Conservation (phyloP, 2,113 vertebrate species). For the Recurvirostra avosetta region DNA sequence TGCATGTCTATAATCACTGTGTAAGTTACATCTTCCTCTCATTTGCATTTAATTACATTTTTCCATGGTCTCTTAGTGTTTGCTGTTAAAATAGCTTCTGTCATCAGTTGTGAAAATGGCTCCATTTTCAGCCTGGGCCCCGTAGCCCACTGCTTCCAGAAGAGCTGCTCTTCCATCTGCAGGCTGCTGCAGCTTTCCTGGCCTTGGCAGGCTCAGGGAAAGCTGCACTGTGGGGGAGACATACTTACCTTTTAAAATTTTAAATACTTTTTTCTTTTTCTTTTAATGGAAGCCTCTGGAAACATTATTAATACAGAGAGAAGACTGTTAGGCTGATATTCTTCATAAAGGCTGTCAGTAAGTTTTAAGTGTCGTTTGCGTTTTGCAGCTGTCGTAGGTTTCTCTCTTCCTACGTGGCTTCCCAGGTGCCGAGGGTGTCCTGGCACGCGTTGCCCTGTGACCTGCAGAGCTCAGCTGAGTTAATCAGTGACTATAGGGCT, state of each 20-base stretch:
- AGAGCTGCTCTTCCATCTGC: not conserved
- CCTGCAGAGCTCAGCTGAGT: not conserved
- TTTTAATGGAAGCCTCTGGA: not conserved
- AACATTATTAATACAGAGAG: not conserved
- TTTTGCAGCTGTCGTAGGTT: not conserved
- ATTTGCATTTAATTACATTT: not conserved
- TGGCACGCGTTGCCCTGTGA: rapidly evolving
- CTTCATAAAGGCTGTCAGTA: not conserved
- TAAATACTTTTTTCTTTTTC: not conserved
- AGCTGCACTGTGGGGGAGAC: too few species aligned
- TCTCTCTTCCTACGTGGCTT: not conserved
- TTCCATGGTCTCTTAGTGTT: not conserved
- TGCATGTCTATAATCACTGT: not conserved
- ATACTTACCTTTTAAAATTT: not conserved
- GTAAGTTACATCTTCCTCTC: not conserved
- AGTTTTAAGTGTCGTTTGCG: not conserved
- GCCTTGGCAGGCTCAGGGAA: not conserved
- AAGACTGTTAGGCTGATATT: not conserved
- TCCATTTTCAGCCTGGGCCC: not conserved
- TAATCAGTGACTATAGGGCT: slow-evolving; percentile 33
- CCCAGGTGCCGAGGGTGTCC: rapidly evolving
- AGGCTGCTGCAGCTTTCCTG: not conserved
- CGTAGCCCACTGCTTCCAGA: too few species aligned
- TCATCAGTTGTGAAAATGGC: not conserved
- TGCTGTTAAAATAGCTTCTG: not conserved